These are phyloP conservation scores for Clarias pachynema DNA, from an alignment of 2,797 vertebrate genomes.

Conservation along the genomic window DNA sequence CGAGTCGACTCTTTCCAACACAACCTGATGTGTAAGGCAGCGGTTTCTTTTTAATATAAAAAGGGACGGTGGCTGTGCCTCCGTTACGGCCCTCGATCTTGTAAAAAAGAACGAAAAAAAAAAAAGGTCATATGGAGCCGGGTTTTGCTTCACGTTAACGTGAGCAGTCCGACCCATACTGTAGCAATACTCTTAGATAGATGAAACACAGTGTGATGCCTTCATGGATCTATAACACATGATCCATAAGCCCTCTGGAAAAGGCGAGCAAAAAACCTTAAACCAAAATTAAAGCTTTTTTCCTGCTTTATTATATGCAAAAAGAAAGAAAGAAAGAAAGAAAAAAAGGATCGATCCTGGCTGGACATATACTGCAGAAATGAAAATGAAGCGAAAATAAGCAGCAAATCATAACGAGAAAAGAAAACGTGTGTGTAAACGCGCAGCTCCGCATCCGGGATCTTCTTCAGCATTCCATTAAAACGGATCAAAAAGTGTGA, in stretches of 20 bases:
- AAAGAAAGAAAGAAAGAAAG: neutral
- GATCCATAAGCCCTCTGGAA: constrained; percentile 12
- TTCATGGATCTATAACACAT: neutral
- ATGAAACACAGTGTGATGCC: constrained; percentile 29
- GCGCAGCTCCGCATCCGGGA: neutral
- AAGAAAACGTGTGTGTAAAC: neutral
- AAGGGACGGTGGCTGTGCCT: constrained; percentile 5
- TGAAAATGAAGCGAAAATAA: neutral
- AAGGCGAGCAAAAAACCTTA: neutral
- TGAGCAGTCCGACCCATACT: neutral
- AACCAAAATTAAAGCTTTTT: neutral
- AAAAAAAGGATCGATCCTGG: too few species aligned
- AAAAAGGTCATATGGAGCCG: neutral
- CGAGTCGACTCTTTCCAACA: neutral
- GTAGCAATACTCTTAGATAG: constrained; percentile 11
- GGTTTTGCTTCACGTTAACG: neutral
- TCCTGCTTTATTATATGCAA: neutral
- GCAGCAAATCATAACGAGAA: neutral
- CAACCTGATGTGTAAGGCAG: constrained; percentile 12
- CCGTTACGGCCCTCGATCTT: neutral
- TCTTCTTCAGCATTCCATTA: neutral
- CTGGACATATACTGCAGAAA: neutral
- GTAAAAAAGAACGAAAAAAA: neutral
- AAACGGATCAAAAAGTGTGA: neutral
- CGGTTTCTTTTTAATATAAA: neutral